phyloP scores from a whole-genome alignment of 2,113 vertebrate species.

The Hemiprocne comata region DNA sequence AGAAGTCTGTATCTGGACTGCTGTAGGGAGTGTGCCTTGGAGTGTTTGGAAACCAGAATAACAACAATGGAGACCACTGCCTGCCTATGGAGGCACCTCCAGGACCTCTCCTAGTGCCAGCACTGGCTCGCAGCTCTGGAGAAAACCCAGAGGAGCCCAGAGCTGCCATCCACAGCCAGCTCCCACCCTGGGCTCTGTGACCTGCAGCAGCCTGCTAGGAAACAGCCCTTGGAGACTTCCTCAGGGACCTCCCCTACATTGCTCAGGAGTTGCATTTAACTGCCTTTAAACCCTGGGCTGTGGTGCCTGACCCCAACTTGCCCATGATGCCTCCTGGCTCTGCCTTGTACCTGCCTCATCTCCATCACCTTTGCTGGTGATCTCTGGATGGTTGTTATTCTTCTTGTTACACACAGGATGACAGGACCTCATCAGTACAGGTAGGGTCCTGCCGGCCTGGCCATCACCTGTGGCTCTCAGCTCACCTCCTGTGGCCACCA shows the following conservation, averaged over 20 bases:
- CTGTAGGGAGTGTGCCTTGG: not conserved
- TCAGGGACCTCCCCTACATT: not conserved
- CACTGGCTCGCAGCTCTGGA: not conserved
- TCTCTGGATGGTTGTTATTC: not conserved
- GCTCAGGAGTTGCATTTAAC: not conserved
- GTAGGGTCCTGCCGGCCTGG: not conserved
- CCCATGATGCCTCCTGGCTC: accelerated
- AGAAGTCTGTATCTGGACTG: not conserved
- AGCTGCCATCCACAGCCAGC: not conserved
- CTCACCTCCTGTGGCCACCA: not conserved
- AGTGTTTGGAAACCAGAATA: not conserved
- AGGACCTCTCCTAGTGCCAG: not conserved
- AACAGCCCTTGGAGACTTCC: not conserved
- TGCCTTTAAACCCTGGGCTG: not conserved
- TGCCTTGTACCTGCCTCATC: accelerated
- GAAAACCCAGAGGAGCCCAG: not conserved
- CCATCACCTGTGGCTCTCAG: not conserved
- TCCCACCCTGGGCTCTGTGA: not conserved
- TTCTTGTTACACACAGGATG: not conserved
- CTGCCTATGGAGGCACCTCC: not conserved
- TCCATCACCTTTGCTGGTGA: not conserved
- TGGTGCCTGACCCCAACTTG: not conserved
- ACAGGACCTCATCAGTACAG: not conserved
- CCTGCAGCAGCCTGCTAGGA: not conserved
- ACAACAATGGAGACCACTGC: not conserved